Conservation (phyloP, 2,888 invertebrate genomes). For the Tillus elongatus region DNA sequence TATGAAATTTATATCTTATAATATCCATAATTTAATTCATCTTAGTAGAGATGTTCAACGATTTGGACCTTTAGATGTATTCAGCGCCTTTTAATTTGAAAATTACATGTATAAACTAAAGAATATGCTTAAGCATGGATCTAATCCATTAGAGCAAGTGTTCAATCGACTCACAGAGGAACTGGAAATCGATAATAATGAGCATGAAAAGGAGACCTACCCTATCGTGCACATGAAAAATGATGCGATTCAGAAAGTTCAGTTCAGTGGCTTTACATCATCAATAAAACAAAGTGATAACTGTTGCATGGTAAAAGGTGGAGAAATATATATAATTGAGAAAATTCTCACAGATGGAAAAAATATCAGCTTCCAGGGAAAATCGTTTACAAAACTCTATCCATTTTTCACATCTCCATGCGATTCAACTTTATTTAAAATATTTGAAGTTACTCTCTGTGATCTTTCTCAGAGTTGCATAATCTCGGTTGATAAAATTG, state of each 20-base stretch:
- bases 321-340: too few relatives aligned
- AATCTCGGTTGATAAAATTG: background rate
- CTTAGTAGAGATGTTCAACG: conserved; percentile 18
- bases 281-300: too few relatives aligned
- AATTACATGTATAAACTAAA: conserved; percentile 20
- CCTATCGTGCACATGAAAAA: background rate
- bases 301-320: too few relatives aligned
- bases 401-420: background rate
- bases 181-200: too few relatives aligned
- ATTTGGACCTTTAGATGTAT: conserved; percentile 20
- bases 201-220: conserved; percentile 1
- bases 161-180: too few relatives aligned
- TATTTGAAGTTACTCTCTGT: background rate
- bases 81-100: conserved; percentile 21
- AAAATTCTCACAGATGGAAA: too few relatives aligned
- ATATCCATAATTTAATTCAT: conserved; percentile 23
- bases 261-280: too few relatives aligned
- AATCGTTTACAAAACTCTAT: too few relatives aligned
- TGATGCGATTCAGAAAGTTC: too few relatives aligned
- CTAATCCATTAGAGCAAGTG: conserved; percentile 19
- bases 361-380: too few relatives aligned
- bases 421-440: background rate
- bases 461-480: background rate
- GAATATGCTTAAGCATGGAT: conserved; percentile 13
- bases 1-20: conserved; percentile 17